Percentiles rank a stretch among this genome's conserved stretches.
phyloP scores from a whole-genome alignment of 2,888 invertebrate genomes.

The Lymantria monacha region DNA sequence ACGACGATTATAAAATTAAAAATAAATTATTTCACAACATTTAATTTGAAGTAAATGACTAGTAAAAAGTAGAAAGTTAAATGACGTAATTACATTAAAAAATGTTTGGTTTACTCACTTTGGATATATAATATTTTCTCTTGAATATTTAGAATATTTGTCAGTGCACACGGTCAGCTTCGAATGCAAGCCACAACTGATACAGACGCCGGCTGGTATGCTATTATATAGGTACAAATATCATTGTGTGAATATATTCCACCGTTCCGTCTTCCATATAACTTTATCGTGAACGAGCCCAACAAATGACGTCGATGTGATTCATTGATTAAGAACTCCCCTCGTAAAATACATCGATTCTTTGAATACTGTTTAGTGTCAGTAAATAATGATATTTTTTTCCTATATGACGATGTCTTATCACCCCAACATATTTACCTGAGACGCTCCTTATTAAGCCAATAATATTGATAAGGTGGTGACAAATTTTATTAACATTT shows the following conservation, averaged over 20 bases:
- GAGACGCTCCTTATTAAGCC: slow-evolving; percentile 8
- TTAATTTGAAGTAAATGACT: too few species aligned
- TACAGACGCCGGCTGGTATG: slow-evolving; percentile 9
- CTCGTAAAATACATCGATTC: slow-evolving; percentile 8
- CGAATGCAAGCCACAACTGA: slow-evolving; percentile 13
- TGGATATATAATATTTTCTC: not conserved
- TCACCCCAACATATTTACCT: slow-evolving; percentile 13
- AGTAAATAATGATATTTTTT: not conserved
- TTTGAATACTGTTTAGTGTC: not conserved
- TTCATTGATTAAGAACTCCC: slow-evolving; percentile 15
- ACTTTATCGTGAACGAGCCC: slow-evolving; percentile 17
- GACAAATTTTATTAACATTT: not conserved
- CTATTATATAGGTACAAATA: slow-evolving; percentile 23
- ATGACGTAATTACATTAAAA: not conserved
- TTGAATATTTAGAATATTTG: not conserved
- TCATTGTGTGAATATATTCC: not conserved
- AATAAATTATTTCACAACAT: too few species aligned
- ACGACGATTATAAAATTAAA: too few species aligned
- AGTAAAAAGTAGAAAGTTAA: not conserved
- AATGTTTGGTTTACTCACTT: slow-evolving; percentile 18
- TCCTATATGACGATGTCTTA: slow-evolving; percentile 13
- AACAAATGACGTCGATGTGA: slow-evolving; percentile 17
- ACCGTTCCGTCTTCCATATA: not conserved
- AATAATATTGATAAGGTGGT: not conserved
- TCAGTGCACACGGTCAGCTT: slow-evolving; percentile 12